Percentiles rank a stretch among this genome's conserved stretches.
Evolutionary conservation across 2,797 vertebrate genomes (phyloP).

Genomic region (Enteromius viviparus): DNA sequence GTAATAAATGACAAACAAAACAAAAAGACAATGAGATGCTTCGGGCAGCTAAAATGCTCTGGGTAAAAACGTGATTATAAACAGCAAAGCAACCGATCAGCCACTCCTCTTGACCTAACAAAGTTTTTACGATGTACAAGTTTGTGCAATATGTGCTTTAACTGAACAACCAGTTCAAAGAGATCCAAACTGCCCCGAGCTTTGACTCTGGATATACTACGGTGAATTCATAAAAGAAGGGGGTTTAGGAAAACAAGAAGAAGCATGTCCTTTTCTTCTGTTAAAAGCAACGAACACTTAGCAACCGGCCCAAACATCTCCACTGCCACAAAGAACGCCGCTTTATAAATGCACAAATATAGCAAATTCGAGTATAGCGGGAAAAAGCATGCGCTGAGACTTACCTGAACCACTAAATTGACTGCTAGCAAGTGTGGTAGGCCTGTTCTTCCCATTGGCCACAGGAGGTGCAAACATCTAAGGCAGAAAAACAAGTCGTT

Average conservation of each 20-base stretch:
- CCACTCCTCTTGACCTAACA: conserved; percentile 20
- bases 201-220: conserved; percentile 51
- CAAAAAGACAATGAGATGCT: neutral
- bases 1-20: conserved; percentile 18
- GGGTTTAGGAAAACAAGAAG: conserved; percentile 46
- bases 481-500: conserved; percentile 69
- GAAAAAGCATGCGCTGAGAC: conserved; percentile 31
- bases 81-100: neutral
- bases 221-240: conserved; percentile 57
- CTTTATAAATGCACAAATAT: conserved; percentile 10
- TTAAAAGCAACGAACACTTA: conserved; percentile 36
- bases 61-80: neutral
- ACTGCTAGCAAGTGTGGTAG: conserved; percentile 90
- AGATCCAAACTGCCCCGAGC: conserved; percentile 43
- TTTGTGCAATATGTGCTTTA: conserved; percentile 52
- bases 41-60: neutral
- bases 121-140: conserved; percentile 38
- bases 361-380: neutral
- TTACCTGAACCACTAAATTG: conserved; percentile 95
- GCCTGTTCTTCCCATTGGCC: conserved; percentile 96
- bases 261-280: conserved; percentile 47
- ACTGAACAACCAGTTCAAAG: conserved; percentile 55
- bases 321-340: neutral
- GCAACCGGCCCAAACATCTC: conserved; percentile 42
- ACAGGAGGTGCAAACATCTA: conserved; percentile 99